Percentiles rank a stretch among this genome's conserved stretches.
Conservation (phyloP, 2,113 vertebrate species). For the Bubalus kerabau region DNA sequence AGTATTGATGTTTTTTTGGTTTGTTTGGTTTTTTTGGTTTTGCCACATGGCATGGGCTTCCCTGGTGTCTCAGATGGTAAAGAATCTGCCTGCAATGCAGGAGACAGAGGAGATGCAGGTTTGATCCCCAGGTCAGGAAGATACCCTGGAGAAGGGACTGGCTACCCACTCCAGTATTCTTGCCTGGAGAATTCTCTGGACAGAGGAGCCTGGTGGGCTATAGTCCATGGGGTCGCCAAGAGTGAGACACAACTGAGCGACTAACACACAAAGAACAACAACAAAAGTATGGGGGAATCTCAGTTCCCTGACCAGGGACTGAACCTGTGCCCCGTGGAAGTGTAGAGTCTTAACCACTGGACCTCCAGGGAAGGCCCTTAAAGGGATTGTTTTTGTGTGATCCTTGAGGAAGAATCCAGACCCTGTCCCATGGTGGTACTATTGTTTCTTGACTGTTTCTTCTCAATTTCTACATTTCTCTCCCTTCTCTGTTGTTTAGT, state of each 20-base stretch:
- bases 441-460: neutral
- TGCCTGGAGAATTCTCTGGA: neutral
- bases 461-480: neutral
- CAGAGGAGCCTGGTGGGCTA: neutral
- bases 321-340: neutral
- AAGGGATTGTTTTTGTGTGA: neutral
- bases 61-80: neutral
- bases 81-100: neutral
- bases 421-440: neutral
- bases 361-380: neutral
- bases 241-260: neutral
- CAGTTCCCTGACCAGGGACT: neutral
- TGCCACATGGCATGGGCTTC: neutral
- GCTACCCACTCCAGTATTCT: neutral
- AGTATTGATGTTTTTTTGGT: neutral
- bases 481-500: neutral
- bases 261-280: neutral
- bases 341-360: neutral
- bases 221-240: neutral
- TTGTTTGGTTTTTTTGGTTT: neutral
- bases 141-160: neutral
- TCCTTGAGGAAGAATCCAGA: neutral
- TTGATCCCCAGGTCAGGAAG: neutral
- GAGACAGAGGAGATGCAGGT: neutral
- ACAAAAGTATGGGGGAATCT: neutral